These are phyloP conservation scores for Seriola rivoliana DNA, from an alignment of 2,113 vertebrate genomes.

Conservation along the genomic window DNA sequence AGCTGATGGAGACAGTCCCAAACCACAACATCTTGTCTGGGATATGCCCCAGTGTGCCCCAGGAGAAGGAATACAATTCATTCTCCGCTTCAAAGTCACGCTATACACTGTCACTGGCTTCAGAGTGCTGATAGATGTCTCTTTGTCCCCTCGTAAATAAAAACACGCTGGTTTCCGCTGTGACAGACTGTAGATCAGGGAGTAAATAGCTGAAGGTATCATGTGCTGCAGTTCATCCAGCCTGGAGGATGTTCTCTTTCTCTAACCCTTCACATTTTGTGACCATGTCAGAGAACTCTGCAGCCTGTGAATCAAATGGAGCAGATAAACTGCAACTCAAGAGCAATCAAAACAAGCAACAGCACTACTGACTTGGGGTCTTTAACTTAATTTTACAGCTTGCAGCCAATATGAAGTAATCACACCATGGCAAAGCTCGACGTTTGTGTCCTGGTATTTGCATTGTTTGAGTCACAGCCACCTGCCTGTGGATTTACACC, in stretches of 20 bases:
- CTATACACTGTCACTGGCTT: slow-evolving; percentile 61
- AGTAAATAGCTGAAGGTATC: slow-evolving; percentile 68
- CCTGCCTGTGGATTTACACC: slow-evolving; percentile 75
- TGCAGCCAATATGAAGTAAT: slow-evolving; percentile 40
- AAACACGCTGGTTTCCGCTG: slow-evolving; percentile 48
- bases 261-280: slow-evolving; percentile 40
- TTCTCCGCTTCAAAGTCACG: slow-evolving; percentile 69
- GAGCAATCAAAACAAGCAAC: slow-evolving; percentile 14
- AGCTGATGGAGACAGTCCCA: slow-evolving; percentile 42
- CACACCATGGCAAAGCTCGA: slow-evolving; percentile 33
- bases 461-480: slow-evolving; percentile 67
- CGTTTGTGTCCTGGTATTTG: slow-evolving; percentile 59
- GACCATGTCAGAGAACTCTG: slow-evolving; percentile 1
- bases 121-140: slow-evolving; percentile 69
- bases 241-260: slow-evolving; percentile 44
- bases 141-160: slow-evolving; percentile 70
- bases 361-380: slow-evolving; percentile 38
- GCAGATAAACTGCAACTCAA: slow-evolving; percentile 37
- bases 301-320: slow-evolving; percentile 51
- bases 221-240: slow-evolving; percentile 24
- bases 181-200: slow-evolving; percentile 67
- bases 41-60: slow-evolving; percentile 51
- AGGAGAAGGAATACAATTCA: slow-evolving; percentile 66
- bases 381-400: slow-evolving; percentile 63
- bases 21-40: slow-evolving; percentile 57